Evolutionary conservation across 2,797 vertebrate genomes (phyloP), one percentile per base, ranked within the genome.

Genomic region (Xenopus petersii): DNA sequence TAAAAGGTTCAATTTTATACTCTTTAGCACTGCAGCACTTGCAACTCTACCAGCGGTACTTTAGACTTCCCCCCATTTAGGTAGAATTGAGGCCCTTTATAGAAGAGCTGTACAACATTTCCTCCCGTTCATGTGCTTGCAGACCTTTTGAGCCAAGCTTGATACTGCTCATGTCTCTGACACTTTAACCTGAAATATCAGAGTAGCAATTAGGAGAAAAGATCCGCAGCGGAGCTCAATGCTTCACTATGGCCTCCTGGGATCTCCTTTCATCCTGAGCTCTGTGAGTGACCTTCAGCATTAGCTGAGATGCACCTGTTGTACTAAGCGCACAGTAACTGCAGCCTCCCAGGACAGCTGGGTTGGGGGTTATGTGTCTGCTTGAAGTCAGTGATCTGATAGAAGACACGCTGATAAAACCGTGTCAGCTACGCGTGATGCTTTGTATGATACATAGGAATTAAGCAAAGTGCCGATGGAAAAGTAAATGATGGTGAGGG

Each of bases 301-400:
- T 42, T 51, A 60, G 42, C 56, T 64, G 66, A 68, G 24, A 73
- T 49, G 60, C 62, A 63, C 76, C 76, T 73, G 71, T 73, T 69
- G 69, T 71, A 69, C 26, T 26, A 17, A 73, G 66, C 10, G 46
- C 16, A 24, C 59, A 68, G 76, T 70, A 79, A 79, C 76, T 71
- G 33, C 76, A 79, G 36, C 36, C 71, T 70, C 76, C 71, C 71
- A 24, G 76, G 71, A 65, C 48, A 60, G 4, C 24, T 66, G 59
- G 71, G 76, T 79, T 71, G 69, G 71, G 66, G 76, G 66, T 78
- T 70, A 68, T 73, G 71, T 73, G 60, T 74, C 76, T 79, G 76
- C 51, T 61, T 66, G 61, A 65, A 46, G 36, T 21, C 49, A 64
- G 51, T 68, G 75, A 73, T 68, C 64, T 42, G 46, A 71, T 36